A percentile compares a stretch with the other conserved stretches of the same genome.
Conservation (phyloP, 1,140 invertebrate genomes). For the Drosophila grimshawi region DNA sequence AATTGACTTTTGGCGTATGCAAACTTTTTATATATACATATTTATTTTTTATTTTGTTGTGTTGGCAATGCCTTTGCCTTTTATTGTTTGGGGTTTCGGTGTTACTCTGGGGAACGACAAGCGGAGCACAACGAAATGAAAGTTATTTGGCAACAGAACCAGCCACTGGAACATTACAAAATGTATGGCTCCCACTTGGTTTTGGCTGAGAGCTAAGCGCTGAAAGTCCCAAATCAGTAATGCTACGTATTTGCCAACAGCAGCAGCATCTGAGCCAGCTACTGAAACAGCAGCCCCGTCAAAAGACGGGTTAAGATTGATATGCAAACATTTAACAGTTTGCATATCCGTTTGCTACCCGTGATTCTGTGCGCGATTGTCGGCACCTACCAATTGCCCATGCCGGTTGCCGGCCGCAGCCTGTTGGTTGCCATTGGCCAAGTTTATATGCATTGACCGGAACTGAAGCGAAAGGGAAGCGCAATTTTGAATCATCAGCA, state of each 20-base stretch:
- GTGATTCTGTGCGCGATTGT: constrained; percentile 53
- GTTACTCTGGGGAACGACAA: constrained; percentile 24
- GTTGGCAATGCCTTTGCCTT: constrained; percentile 50
- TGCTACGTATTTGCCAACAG: constrained; percentile 24
- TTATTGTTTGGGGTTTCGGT: constrained; percentile 53
- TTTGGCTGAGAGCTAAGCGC: constrained; percentile 61
- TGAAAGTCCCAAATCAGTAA: constrained; percentile 27
- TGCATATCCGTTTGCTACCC: constrained; percentile 58
- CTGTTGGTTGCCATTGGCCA: constrained; percentile 32
- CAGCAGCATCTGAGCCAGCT: constrained; percentile 1
- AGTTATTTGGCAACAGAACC: constrained; percentile 27
- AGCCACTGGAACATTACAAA: constrained; percentile 68
- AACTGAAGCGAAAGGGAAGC: constrained; percentile 38
- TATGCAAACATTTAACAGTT: constrained; percentile 76
- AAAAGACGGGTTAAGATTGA: constrained; percentile 60
- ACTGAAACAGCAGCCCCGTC: background rate
- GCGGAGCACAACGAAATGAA: constrained; percentile 23
- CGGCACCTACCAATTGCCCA: constrained; percentile 10
- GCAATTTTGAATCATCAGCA: constrained; percentile 41
- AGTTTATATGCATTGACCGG: constrained; percentile 50
- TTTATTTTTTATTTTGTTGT: constrained; percentile 32
- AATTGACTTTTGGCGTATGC: constrained; percentile 60
- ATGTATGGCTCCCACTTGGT: constrained; percentile 75
- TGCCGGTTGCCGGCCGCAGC: too few relatives aligned
- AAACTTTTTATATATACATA: constrained; percentile 29